phyloP scores from a whole-genome alignment of 2,888 invertebrate genomes.

The Volucella bombylans region DNA sequence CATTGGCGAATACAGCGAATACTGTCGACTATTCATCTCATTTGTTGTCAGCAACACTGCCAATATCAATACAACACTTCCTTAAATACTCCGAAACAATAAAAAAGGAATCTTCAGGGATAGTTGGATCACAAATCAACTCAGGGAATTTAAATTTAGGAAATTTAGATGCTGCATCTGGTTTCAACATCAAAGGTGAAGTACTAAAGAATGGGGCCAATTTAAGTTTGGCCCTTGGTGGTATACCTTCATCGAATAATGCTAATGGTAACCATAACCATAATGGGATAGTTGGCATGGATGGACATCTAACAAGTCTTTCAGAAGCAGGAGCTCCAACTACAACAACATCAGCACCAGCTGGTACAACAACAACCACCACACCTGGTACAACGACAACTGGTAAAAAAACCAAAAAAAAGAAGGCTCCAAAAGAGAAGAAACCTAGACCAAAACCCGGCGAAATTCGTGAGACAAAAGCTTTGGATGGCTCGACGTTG shows the following conservation, averaged over 20 bases:
- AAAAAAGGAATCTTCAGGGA: slow-evolving; percentile 82
- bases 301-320: slow-evolving; percentile 80
- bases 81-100: slow-evolving; percentile 83
- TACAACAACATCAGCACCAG: slow-evolving; percentile 82
- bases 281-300: slow-evolving; percentile 80
- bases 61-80: slow-evolving; percentile 83
- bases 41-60: slow-evolving; percentile 83
- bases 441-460: slow-evolving; percentile 89
- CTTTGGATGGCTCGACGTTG: slow-evolving; percentile 90
- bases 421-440: slow-evolving; percentile 87
- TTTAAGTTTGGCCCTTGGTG: slow-evolving; percentile 81
- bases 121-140: slow-evolving; percentile 79
- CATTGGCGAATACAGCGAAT: slow-evolving; percentile 82
- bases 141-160: slow-evolving; percentile 81
- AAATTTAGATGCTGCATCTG: slow-evolving; percentile 78
- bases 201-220: slow-evolving; percentile 82
- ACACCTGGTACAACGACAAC: slow-evolving; percentile 82
- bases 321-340: slow-evolving; percentile 80
- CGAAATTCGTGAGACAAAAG: slow-evolving; percentile 84
- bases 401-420: slow-evolving; percentile 83
- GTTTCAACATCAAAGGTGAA: slow-evolving; percentile 81
- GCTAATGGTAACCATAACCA: slow-evolving; percentile 78
- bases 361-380: slow-evolving; percentile 82
- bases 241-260: slow-evolving; percentile 78
- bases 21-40: slow-evolving; percentile 83